Percentiles rank a stretch among this genome's conserved stretches.
These are phyloP conservation scores for Rostratula benghalensis DNA, from an alignment of 2,113 vertebrate genomes.

Conservation along the genomic window DNA sequence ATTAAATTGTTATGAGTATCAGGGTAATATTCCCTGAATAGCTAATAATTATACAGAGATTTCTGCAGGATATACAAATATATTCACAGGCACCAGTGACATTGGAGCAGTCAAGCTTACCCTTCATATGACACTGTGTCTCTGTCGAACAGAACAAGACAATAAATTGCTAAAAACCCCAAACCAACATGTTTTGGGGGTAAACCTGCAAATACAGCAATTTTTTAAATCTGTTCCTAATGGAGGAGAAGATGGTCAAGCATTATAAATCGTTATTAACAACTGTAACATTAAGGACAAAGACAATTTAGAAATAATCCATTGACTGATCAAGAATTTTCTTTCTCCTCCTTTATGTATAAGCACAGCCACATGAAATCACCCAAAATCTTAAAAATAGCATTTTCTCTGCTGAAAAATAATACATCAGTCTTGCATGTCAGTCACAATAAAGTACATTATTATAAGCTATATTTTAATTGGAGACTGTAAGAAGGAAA, in stretches of 20 bases:
- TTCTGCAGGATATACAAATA: neutral
- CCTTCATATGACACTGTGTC: neutral
- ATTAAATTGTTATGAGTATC: neutral
- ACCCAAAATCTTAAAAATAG: neutral
- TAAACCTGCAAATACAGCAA: neutral
- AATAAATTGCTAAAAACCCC: neutral
- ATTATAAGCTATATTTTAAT: conserved; percentile 40
- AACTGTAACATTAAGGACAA: conserved; percentile 10
- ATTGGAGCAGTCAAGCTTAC: neutral
- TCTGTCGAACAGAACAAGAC: neutral
- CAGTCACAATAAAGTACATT: neutral
- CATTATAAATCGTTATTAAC: conserved; percentile 52
- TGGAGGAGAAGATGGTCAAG: neutral
- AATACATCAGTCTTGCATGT: neutral
- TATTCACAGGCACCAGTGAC: neutral
- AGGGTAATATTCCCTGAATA: neutral
- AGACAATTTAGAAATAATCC: conserved; percentile 49
- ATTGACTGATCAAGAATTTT: conserved; percentile 29
- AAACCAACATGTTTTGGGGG: neutral
- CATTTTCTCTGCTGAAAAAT: conserved; percentile 11
- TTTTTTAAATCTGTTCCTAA: neutral
- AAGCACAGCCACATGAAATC: neutral
- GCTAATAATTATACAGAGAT: neutral
- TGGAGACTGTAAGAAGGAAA: neutral
- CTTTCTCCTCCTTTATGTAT: neutral